Conservation (phyloP, 2,888 invertebrate genomes). For the Hololepta plana region DNA sequence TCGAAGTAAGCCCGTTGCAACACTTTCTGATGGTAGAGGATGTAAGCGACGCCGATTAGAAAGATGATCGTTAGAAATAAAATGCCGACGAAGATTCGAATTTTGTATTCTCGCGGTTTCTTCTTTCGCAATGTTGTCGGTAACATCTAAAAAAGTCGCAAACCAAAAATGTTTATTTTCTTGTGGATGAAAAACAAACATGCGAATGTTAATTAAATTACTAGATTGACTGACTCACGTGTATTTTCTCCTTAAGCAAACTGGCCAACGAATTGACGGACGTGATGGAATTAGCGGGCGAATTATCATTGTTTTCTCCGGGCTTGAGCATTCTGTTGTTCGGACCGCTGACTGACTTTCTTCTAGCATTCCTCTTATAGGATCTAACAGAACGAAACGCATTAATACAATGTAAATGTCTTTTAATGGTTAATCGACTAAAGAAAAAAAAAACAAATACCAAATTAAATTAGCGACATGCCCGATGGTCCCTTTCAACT, state of each 20-base stretch:
- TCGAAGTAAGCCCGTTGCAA: slow-evolving; percentile 68
- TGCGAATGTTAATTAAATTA: not conserved
- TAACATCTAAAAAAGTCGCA: slow-evolving; percentile 37
- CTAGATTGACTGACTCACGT: slow-evolving; percentile 29
- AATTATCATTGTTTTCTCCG: slow-evolving; percentile 39
- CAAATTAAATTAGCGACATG: no score
- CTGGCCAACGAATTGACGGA: slow-evolving; percentile 74
- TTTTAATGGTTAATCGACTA: no score
- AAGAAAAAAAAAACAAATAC: no score
- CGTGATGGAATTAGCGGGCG: slow-evolving; percentile 62
- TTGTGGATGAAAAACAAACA: not conserved
- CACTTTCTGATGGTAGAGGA: slow-evolving; percentile 67
- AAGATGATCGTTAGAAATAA: slow-evolving; percentile 67
- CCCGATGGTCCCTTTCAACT: no score
- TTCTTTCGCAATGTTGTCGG: slow-evolving; percentile 53
- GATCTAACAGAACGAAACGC: no score
- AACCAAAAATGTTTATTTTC: slow-evolving; percentile 1
- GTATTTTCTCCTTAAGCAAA: slow-evolving; percentile 63
- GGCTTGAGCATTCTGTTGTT: slow-evolving; percentile 32
- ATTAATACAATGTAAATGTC: no score
- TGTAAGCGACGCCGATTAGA: slow-evolving; percentile 67
- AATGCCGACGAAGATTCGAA: slow-evolving; percentile 62
- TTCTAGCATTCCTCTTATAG: slow-evolving; percentile 43
- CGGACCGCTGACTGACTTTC: slow-evolving; percentile 43
- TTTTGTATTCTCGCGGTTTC: slow-evolving; percentile 55